phyloP scores from a whole-genome alignment of 2,888 invertebrate genomes.

The Petrolisthes manimaculis region DNA sequence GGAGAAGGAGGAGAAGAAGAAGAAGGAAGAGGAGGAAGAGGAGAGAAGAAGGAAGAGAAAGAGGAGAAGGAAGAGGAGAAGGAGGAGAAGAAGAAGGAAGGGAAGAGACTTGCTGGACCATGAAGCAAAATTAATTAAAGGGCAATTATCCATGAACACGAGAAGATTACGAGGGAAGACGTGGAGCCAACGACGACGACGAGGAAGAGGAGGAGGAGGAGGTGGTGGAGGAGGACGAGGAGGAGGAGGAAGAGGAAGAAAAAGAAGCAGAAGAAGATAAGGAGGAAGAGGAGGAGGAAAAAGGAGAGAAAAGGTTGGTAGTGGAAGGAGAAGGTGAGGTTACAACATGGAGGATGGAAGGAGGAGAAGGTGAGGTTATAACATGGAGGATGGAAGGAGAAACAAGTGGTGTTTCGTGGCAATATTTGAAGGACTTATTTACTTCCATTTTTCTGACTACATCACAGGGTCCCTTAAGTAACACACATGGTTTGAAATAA shows the following conservation, averaged over 20 bases:
- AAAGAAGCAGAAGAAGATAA: neutral
- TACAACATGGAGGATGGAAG: too few relatives aligned
- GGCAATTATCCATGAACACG: neutral
- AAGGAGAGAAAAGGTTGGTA: neutral
- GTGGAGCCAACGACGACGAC: neutral
- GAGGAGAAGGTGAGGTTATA: neutral
- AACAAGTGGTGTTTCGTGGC: too few relatives aligned
- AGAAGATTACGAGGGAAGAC: conserved; percentile 4
- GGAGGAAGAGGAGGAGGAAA: neutral
- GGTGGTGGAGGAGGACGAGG: neutral
- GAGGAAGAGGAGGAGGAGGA: conserved; percentile 12
- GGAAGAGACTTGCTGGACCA: neutral
- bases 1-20: neutral
- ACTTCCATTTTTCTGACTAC: too few relatives aligned
- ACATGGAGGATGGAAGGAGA: neutral
- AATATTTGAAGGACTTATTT: too few relatives aligned
- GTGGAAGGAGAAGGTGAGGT: neutral
- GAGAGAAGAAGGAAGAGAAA: neutral
- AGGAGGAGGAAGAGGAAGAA: neutral
- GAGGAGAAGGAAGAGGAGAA: neutral
- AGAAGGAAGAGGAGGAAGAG: neutral
- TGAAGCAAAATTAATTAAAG: neutral
- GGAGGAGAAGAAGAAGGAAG: neutral
- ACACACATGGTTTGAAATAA: too few relatives aligned
- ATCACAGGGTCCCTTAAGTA: too few relatives aligned